These are phyloP conservation scores for Scrobipalpa atriplicella DNA, from an alignment of 2,888 invertebrate genomes.

Conservation along the genomic window DNA sequence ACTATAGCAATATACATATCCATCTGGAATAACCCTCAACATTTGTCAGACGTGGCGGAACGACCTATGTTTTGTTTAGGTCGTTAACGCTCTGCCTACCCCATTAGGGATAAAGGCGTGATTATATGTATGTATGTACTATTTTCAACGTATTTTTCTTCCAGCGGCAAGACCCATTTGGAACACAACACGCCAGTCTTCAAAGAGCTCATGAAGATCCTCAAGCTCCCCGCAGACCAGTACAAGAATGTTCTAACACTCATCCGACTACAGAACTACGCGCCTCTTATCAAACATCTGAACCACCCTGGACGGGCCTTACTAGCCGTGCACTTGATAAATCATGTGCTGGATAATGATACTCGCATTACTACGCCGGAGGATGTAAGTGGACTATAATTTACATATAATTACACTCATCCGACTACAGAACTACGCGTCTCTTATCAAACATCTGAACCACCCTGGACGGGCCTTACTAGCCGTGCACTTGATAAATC, in stretches of 20 bases:
- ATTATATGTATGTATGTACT: too few relatives aligned
- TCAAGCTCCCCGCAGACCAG: constrained; percentile 97
- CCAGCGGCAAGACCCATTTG: constrained; percentile 80
- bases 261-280: constrained; percentile 93
- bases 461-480: constrained; percentile 93
- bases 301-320: constrained; percentile 94
- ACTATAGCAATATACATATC: too few relatives aligned
- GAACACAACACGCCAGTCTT: constrained; percentile 93
- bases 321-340: constrained; percentile 94
- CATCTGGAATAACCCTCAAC: too few relatives aligned
- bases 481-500: too few relatives aligned
- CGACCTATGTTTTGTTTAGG: too few relatives aligned
- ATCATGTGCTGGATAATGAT: constrained; percentile 95
- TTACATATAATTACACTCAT: constrained; percentile 85
- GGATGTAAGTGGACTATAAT: constrained; percentile 82
- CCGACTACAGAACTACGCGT: constrained; percentile 93
- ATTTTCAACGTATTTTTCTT: background rate
- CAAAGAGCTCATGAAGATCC: constrained; percentile 94
- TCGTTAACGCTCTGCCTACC: too few relatives aligned
- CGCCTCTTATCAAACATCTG: constrained; percentile 91
- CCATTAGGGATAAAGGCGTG: too few relatives aligned
- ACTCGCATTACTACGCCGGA: constrained; percentile 94
- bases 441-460: constrained; percentile 93
- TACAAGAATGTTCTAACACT: constrained; percentile 96
- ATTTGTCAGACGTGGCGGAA: too few relatives aligned